Evolutionary conservation across 1,140 invertebrate species (phyloP).

Genomic region (Drosophila rufa): DNA sequence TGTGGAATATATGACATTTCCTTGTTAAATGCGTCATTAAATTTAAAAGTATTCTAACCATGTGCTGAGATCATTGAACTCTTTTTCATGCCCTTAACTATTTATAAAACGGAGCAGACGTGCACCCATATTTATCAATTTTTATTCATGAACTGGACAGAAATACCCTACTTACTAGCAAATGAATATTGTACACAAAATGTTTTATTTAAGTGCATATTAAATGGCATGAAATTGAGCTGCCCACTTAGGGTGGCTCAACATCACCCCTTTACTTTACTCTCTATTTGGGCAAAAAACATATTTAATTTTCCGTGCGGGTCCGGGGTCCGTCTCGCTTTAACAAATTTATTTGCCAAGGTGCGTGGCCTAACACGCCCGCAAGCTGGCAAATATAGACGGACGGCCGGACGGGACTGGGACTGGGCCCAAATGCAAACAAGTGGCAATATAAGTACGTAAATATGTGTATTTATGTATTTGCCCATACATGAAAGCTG

Average conservation of each 20-base stretch:
- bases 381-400: slow-evolving; percentile 35
- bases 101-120: not conserved
- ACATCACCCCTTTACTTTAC: slow-evolving; percentile 32
- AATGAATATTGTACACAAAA: slow-evolving; percentile 54
- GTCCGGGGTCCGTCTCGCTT: slow-evolving; percentile 27
- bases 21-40: not conserved
- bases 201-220: slow-evolving; percentile 77
- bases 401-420: not conserved
- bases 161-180: slow-evolving; percentile 44
- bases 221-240: slow-evolving; percentile 65
- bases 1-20: not conserved
- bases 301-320: slow-evolving; percentile 63
- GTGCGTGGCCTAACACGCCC: slow-evolving; percentile 39
- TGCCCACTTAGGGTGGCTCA: slow-evolving; percentile 26
- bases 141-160: not conserved
- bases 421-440: slow-evolving; percentile 31
- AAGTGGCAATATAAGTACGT: slow-evolving; percentile 41
- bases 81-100: not conserved
- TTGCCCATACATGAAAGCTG: slow-evolving; percentile 60
- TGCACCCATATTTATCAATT: slow-evolving; percentile 16
- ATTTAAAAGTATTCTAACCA: not conserved
- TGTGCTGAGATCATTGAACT: not conserved
- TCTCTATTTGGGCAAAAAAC: slow-evolving; percentile 46
- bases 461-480: slow-evolving; percentile 63
- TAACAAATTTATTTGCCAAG: slow-evolving; percentile 76